Evolutionary conservation across 2,888 invertebrate species (phyloP), one percentile per base, ranked within the genome.

Genomic region (Eupsilia transversa): DNA sequence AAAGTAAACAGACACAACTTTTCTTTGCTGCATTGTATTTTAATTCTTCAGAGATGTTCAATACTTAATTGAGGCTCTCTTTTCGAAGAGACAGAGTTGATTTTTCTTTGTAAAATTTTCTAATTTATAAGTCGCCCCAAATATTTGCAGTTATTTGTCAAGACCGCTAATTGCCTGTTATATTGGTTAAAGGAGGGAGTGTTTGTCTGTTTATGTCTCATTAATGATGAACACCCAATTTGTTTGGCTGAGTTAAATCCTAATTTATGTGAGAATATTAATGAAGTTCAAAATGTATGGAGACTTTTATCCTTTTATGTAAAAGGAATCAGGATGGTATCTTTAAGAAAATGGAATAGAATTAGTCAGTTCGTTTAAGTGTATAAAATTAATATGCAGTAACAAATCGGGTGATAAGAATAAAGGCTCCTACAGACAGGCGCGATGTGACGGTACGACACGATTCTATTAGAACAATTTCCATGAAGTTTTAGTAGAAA

Each of bases 141-240:
- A 92, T 92, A 89, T 91, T 88, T 87, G 87, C 87, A 91, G 91
- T 91, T 94, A 93, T 93, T 94, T 94, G 94, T 94, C 93, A 92
- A 91, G 90, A 91, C 87, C 91, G 89, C 93, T 94, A 94, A 94
- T 94, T 94, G 94, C 91, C 92, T 91, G 91, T 91, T 93, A 91
- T 85, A 88, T 88, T 85, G 79, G 63, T 68, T 72, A 77, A 79
- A 87, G 43, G 74, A 86, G 88, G 89, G 89, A 86, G 82, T 91
- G 88, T 88, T 89, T 90, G 86, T 84, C 74, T 86, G 83, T 89
- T 90, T 92, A 92, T 88, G 91, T 90, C 90, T 94, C 92, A 93
- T 93, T 94, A 89, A 84, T 86, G 81, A 88, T 87, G 86, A 86
- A 86, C 79, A 79, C 77, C 74, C 77, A 79, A 86, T 86, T 86